phyloP scores from a whole-genome alignment of 2,888 invertebrate species.

The Eilema sororculum region DNA sequence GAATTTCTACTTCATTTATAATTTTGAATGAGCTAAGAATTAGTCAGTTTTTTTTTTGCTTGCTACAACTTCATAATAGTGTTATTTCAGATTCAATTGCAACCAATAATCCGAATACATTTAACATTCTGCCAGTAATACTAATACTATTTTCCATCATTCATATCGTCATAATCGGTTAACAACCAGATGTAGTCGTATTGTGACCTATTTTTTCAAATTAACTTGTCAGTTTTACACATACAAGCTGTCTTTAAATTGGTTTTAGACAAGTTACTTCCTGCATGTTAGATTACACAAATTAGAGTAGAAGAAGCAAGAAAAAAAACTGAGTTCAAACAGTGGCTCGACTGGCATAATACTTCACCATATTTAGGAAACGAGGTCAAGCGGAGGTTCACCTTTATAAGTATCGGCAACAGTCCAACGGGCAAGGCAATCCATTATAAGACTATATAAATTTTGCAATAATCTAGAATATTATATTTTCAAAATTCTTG shows the following conservation, averaged over 20 bases:
- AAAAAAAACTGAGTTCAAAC: conserved; percentile 50
- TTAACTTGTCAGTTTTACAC: conserved; percentile 19
- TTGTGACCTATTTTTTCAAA: conserved; percentile 8
- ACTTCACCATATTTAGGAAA: conserved; percentile 81
- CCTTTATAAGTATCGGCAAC: conserved; percentile 60
- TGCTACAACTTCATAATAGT: too few relatives aligned
- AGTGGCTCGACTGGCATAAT: conserved; percentile 66
- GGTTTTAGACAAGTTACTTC: conserved; percentile 15
- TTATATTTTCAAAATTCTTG: neutral
- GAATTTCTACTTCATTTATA: too few relatives aligned
- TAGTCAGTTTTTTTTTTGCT: too few relatives aligned
- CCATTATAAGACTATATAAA: conserved; percentile 69
- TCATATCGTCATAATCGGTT: neutral
- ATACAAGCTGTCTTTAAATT: conserved; percentile 12
- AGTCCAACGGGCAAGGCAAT: conserved; percentile 68
- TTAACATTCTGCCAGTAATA: neutral
- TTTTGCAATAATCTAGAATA: conserved; percentile 45
- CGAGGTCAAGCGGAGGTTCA: conserved; percentile 74
- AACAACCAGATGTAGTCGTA: neutral
- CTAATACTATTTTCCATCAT: neutral
- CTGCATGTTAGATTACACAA: conserved; percentile 16
- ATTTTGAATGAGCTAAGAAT: too few relatives aligned
- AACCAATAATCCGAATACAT: neutral
- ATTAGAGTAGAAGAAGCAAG: conserved; percentile 42
- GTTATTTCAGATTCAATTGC: neutral